Evolutionary conservation across 2,888 invertebrate species (phyloP).

Genomic region (Coecobrya sp.): DNA sequence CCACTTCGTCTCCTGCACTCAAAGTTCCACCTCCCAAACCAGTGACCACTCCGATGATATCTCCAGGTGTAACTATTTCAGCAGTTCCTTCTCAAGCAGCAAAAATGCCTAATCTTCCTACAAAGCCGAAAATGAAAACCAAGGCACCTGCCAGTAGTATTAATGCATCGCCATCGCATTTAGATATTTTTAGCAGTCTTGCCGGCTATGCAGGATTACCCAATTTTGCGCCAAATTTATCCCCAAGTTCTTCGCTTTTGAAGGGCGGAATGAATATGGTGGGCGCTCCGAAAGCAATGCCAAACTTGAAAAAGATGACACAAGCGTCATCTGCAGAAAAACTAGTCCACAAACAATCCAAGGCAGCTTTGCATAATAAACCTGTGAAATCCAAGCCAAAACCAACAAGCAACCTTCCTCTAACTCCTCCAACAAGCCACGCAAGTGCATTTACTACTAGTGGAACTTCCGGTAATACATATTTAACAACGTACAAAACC

Average conservation of each 20-base stretch:
- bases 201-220: not conserved
- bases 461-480: not conserved
- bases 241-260: not conserved
- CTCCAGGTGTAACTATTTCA: conserved; percentile 67
- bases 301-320: conserved; percentile 71
- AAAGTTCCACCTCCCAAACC: conserved; percentile 70
- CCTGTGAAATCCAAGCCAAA: conserved; percentile 68
- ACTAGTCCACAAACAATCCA: conserved; percentile 61
- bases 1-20: conserved; percentile 58
- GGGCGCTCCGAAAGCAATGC: conserved; percentile 66
- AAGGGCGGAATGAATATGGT: conserved; percentile 50
- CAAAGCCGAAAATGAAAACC: conserved; percentile 44
- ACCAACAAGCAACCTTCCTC: conserved; percentile 13
- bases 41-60: conserved; percentile 64
- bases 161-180: conserved; percentile 33
- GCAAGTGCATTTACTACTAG: conserved; percentile 1
- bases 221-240: conserved; percentile 1
- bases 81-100: conserved; percentile 49
- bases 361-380: conserved; percentile 30
- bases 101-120: not conserved
- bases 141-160: conserved; percentile 13
- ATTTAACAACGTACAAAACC: conserved; percentile 53
- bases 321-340: conserved; percentile 17
- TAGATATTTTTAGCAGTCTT: conserved; percentile 8
- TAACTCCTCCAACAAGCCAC: conserved; percentile 29